Base-by-base conservation (phyloP, 1,140 invertebrate species). In the Pomacea maculata region DNA sequence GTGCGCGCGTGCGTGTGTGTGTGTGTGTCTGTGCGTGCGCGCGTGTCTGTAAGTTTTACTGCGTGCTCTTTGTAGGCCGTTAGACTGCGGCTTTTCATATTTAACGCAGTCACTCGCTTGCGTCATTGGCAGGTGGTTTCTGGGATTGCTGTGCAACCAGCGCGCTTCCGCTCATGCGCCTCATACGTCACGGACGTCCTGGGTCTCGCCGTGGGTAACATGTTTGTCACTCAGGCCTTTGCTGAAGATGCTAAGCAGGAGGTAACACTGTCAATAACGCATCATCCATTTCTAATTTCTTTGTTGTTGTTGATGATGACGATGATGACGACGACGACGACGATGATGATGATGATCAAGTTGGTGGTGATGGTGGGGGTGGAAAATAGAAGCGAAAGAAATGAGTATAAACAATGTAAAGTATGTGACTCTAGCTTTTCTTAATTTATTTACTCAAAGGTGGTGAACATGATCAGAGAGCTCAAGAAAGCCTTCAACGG, bases 201-300 rank as follows among this genome's bases (percentile, higher is more conserved):
- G 87, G 96, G 96, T 9, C 97, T 97, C 89, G 97, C 97, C 0
- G 94, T 98, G 9, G 97, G 97, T 0, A 96, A 96, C 1, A 96
- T 98, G 93, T 99, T 98, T 87, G 96, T 99, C 0, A 92, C 96
- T 5, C 95, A 98, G 91, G 94, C 95, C 1, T 97, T 97, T 88
- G 94, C 96, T 80, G 94, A 94, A 1, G 93, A 95, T 76, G 94
- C 95, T 0, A 97, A 97, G 91, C 92, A 93, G 0, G 92, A 93
- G 90, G 94, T 94, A 78, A 61, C 57, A 61, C 11, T 61, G 1
- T 61, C 3, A 52, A 29, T 4, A 10, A 19, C n/a, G 25, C 14
- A n/a, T 25, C 52, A 21, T 71, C 54, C 12, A 71, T 17, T 10
- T 2, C 17, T 55, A 45, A 7, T 63, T 54, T 15, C 15, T 75